These are phyloP conservation scores for Melanaphis sacchari DNA, from an alignment of 1,140 invertebrate species.

Conservation along the genomic window DNA sequence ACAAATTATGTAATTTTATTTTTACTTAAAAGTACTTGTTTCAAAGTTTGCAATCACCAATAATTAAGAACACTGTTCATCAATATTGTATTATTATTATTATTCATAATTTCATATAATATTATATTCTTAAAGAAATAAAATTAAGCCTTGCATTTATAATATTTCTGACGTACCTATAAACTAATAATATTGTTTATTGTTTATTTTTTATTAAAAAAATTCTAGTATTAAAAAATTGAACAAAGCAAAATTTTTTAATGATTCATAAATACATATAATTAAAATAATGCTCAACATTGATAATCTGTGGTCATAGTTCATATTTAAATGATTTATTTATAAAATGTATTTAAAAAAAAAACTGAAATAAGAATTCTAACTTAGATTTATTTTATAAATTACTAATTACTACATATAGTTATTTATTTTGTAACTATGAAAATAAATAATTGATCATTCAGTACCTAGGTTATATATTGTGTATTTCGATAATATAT, in stretches of 20 bases:
- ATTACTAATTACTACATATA: background rate
- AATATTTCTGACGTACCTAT: too few relatives aligned
- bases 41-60: too few relatives aligned
- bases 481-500: slow-evolving; percentile 15
- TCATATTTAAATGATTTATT: background rate
- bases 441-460: background rate
- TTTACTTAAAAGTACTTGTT: too few relatives aligned
- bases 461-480: background rate
- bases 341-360: background rate
- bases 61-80: too few relatives aligned
- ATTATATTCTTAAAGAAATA: too few relatives aligned
- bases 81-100: too few relatives aligned
- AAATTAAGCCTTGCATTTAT: too few relatives aligned
- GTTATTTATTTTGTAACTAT: background rate
- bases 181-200: too few relatives aligned
- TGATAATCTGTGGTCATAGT: background rate
- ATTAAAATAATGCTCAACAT: background rate
- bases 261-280: background rate
- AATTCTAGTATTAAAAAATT: background rate
- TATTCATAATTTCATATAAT: too few relatives aligned
- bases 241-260: background rate
- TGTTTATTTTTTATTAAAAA: too few relatives aligned
- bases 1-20: too few relatives aligned
- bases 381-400: background rate
- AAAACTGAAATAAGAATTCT: background rate